Evolutionary conservation across 1,140 invertebrate species (phyloP), one percentile per base, ranked within the genome.

Genomic region (Tachypleus tridentatus): DNA sequence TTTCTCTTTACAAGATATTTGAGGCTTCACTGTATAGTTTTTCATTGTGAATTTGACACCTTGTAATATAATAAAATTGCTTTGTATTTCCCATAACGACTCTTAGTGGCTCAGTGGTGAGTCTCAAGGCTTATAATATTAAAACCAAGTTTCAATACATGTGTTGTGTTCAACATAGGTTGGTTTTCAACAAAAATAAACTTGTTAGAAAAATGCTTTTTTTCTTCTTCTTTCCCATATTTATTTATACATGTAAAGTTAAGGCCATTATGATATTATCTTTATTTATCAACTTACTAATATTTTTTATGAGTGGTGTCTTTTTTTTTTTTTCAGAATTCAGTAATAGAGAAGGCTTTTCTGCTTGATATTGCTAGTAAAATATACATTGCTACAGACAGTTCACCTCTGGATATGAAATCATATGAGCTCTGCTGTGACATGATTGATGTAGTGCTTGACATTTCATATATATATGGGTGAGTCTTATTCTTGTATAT

Each of bases 371-470:
- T 98, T 11, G 91, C 97, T 48, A 97, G 92, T 54, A 99, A 99
- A 81, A 99, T 99, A 67, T 99, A 99, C 77, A 97, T 99, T 71
- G 97, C 97, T 47, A 99, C 97, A 3, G 97, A 99, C 78, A 95
- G 91, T 68, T 93, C 93, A 29, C 96, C 95, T 9, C 96, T 99
- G n/a, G 97, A 99, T 77, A 99, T 99, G 96, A 95, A 98, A 80
- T 94, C 91, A 74, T 99, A 98, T 75, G 97, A 99, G 78, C 79
- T 99, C 3, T 99, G 96, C 80, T 99, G 97, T 83, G 97, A 99
- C 81, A 99, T 99, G 96, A 98, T 99, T 71, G 97, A 99, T 83
- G 94, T 99, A 65, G 93, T 98, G 65, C 96, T 98, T 69, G 97
- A 99, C 81, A 86, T 99, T 52, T 98, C 95, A 6, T 93, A 91